Base-by-base conservation (phyloP, 2,888 invertebrate genomes). In the Amphimallon solstitiale region DNA sequence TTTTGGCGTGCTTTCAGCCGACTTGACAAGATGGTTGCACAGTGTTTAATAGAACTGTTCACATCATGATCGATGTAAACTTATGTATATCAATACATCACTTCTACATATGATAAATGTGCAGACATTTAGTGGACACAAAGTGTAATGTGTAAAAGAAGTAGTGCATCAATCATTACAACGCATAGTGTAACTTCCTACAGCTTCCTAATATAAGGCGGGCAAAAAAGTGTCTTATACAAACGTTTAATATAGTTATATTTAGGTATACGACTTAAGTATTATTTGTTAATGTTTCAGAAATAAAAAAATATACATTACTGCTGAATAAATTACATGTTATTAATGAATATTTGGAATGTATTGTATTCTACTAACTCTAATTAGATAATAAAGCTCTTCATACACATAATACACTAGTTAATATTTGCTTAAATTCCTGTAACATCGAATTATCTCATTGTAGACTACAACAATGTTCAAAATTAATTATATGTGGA, bases 1-100 rank as follows among this genome's bases (percentile, higher is more conserved):
- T 23, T 66, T 56, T 63, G 43, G 67, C 67, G 63, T 67, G 67
- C 67, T 56, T 63, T 63, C 45, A 45, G 63, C 60, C 48, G 52
- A 62, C 56, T 56, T 63, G 63, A 67, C 67, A 67, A 67, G 51
- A 67, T 67, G 67, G 67, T 67, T 60, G 51, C 66, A 19, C 37
- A 59, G 67, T 59, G 67, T 67, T 60, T 35, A 46, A 45, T 45
- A 12, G 37, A 48, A 45, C 12, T 61, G 14, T 37, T 35, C 35
- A 29, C 38, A 40, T 19, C 19, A 54, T 54, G 38, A 54, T 54
- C 23, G 12, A 21, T 54, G 7, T 21, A 21, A 54, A 38, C 21
- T 19, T 40, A 23, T 14, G 21, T 6, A 63, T 12, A 34, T 52
- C n/a, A 10, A 9, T 29, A 35, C 35, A 19, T 17, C 48, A 17